Conservation (phyloP, 1,140 invertebrate species). For the Acromyrmex echinatior region DNA sequence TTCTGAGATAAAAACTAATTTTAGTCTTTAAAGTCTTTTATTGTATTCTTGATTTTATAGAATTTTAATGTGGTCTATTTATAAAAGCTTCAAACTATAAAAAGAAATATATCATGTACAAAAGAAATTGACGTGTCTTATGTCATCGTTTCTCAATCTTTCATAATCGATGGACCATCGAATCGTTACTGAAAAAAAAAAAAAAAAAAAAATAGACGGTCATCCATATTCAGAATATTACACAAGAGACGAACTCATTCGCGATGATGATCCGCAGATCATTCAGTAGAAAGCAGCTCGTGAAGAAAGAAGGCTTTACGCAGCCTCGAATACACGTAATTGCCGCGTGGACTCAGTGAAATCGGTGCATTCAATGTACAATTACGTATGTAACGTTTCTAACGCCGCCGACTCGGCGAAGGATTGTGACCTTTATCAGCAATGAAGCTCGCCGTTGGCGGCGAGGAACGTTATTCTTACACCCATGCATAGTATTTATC, state of each 20-base stretch:
- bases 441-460: slow-evolving; percentile 4
- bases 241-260: not conserved
- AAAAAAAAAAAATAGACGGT: not conserved
- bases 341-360: slow-evolving; percentile 2
- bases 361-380: slow-evolving; percentile 37
- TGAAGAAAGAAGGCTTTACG: slow-evolving; percentile 19
- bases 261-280: not conserved
- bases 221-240: not conserved
- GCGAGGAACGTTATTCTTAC: slow-evolving; percentile 21
- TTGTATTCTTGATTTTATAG: not conserved
- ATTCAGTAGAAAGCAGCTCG: not conserved
- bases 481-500: slow-evolving; percentile 2
- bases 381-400: not conserved
- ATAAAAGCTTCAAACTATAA: not conserved
- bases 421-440: slow-evolving; percentile 29
- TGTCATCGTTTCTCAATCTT: not conserved
- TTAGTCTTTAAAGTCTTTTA: not conserved
- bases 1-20: not conserved
- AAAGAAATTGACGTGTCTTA: not conserved
- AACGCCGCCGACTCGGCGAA: not conserved
- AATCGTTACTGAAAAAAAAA: slow-evolving; percentile 13
- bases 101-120: not conserved
- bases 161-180: not conserved
- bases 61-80: not conserved
- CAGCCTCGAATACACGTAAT: slow-evolving; percentile 13